Evolutionary conservation across 2,888 invertebrate species (phyloP).

Genomic region (Tupiocoris notatus): DNA sequence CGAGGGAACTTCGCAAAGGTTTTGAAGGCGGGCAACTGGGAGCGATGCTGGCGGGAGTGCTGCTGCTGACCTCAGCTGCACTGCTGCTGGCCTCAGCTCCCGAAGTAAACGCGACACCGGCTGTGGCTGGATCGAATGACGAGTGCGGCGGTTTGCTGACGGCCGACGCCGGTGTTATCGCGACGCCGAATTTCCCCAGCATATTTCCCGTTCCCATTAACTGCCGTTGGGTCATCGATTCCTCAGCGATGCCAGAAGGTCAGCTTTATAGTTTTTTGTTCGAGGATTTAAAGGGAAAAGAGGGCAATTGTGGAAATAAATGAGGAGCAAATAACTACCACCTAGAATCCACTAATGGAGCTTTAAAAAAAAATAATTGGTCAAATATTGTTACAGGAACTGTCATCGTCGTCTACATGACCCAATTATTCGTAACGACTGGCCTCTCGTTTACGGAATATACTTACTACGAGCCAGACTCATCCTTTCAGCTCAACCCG

Average conservation of each 20-base stretch:
- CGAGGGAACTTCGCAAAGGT: neutral
- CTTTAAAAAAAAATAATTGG: constrained; percentile 31
- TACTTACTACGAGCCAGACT: constrained; percentile 63
- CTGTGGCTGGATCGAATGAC: constrained; percentile 1
- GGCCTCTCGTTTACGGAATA: constrained; percentile 76
- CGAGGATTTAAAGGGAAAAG: too few relatives aligned
- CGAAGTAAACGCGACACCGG: neutral
- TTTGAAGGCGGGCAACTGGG: neutral
- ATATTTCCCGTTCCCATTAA: constrained; percentile 74
- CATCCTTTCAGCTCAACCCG: constrained; percentile 59
- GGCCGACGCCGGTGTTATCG: constrained; percentile 67
- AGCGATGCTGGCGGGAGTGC: constrained; percentile 26
- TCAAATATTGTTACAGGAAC: constrained; percentile 60
- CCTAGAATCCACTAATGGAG: too few relatives aligned
- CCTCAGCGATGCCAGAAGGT: constrained; percentile 47
- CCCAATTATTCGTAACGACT: constrained; percentile 80
- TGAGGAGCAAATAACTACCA: too few relatives aligned
- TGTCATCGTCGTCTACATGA: constrained; percentile 81
- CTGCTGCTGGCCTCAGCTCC: constrained; percentile 9
- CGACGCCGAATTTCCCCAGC: constrained; percentile 81
- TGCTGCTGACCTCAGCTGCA: constrained; percentile 10
- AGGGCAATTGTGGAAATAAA: too few relatives aligned
- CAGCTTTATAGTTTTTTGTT: too few relatives aligned
- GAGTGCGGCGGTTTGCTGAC: constrained; percentile 54
- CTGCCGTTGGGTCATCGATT: constrained; percentile 45